These are phyloP conservation scores for Thunnus thynnus DNA, from an alignment of 2,113 vertebrate species.

Conservation along the genomic window DNA sequence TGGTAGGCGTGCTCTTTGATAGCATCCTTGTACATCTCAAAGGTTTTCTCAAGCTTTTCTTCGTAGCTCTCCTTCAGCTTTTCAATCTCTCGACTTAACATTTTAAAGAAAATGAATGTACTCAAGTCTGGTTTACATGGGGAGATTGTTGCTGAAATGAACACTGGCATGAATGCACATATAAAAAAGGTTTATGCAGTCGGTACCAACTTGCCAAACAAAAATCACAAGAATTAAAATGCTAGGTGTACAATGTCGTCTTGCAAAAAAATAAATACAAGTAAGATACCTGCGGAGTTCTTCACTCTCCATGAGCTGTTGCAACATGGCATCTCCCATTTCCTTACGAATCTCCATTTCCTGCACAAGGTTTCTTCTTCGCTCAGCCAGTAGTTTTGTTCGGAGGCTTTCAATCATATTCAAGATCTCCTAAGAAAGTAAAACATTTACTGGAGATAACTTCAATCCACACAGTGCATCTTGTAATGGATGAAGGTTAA, in stretches of 20 bases:
- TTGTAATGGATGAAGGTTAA: not conserved
- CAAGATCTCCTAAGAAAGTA: conserved; percentile 80
- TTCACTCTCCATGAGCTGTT: conserved; percentile 88
- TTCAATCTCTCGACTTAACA: conserved; percentile 86
- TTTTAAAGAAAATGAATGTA: not conserved
- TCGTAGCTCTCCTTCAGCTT: conserved; percentile 90
- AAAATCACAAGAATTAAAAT: not conserved
- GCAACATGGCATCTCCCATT: conserved; percentile 92
- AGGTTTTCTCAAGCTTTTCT: conserved; percentile 91
- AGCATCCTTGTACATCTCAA: conserved; percentile 93
- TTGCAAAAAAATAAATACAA: not conserved
- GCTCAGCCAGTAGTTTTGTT: conserved; percentile 85
- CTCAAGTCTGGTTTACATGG: not conserved
- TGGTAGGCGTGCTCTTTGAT: conserved; percentile 92
- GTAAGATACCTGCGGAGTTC: conserved; percentile 84
- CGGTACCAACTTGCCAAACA: not conserved
- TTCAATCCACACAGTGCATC: not conserved
- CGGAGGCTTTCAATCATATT: conserved; percentile 85
- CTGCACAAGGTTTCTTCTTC: conserved; percentile 86
- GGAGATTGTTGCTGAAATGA: not conserved
- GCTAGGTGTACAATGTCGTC: too few relatives aligned
- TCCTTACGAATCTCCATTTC: conserved; percentile 92
- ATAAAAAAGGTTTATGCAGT: not conserved
- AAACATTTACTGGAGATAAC: not conserved
- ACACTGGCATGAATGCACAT: too few relatives aligned